A percentile compares a stretch with the other conserved stretches of the same genome.
phyloP scores from a whole-genome alignment of 2,888 invertebrate genomes.

The Drosophila leonis region DNA sequence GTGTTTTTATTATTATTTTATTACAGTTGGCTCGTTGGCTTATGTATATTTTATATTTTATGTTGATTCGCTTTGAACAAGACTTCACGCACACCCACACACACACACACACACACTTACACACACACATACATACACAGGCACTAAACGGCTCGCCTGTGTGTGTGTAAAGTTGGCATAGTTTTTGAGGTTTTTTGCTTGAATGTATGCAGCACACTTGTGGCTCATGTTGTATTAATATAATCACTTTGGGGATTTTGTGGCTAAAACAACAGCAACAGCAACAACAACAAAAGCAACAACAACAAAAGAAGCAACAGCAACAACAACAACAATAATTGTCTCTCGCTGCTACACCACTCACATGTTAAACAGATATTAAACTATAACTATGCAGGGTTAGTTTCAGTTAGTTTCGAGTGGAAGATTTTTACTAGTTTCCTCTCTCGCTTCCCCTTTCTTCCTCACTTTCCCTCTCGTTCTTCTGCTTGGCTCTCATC shows the following conservation, averaged over 20 bases:
- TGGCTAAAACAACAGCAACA: slow-evolving; percentile 40
- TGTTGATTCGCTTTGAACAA: slow-evolving; percentile 56
- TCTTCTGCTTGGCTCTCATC: slow-evolving; percentile 8
- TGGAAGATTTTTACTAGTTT: slow-evolving; percentile 13
- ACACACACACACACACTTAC: slow-evolving; percentile 6
- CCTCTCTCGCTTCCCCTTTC: not conserved
- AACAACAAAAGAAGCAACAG: slow-evolving; percentile 24
- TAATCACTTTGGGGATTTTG: slow-evolving; percentile 81
- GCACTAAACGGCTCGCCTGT: slow-evolving; percentile 29
- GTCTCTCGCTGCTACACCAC: slow-evolving; percentile 35
- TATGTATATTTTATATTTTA: slow-evolving; percentile 72
- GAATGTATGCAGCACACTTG: slow-evolving; percentile 73
- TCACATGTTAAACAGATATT: slow-evolving; percentile 78
- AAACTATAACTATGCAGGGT: slow-evolving; percentile 72
- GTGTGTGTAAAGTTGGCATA: slow-evolving; percentile 52
- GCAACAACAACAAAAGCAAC: slow-evolving; percentile 20
- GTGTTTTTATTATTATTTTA: slow-evolving; percentile 67
- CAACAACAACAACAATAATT: slow-evolving; percentile 25
- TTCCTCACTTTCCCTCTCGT: not conserved
- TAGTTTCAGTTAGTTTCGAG: slow-evolving; percentile 28
- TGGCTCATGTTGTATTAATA: slow-evolving; percentile 80
- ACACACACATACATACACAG: too few relatives aligned
- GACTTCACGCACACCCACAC: slow-evolving; percentile 20
- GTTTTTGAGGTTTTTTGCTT: slow-evolving; percentile 58
- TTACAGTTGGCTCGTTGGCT: slow-evolving; percentile 58